Conservation (phyloP, 1,140 invertebrate genomes). For the Drosophila hydei region DNA sequence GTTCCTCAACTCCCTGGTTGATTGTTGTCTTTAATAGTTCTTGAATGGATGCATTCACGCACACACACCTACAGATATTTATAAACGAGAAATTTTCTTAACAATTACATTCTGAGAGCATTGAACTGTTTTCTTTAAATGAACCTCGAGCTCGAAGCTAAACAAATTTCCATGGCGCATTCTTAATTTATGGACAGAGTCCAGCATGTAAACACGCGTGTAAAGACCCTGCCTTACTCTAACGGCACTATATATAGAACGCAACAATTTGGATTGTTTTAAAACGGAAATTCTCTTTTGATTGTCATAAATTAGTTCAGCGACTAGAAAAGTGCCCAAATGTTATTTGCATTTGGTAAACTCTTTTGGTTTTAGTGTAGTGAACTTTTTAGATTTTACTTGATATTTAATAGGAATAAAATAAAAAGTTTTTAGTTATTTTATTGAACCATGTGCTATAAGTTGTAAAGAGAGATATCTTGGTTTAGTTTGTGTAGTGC, state of each 20-base stretch:
- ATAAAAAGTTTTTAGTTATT: no score
- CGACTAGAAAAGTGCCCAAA: neutral
- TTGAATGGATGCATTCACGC: neutral
- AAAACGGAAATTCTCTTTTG: slow-evolving; percentile 9
- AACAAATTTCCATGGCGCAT: slow-evolving; percentile 25
- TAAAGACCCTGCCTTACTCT: slow-evolving; percentile 10
- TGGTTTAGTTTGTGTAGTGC: no score
- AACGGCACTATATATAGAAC: slow-evolving; percentile 29
- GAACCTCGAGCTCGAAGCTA: slow-evolving; percentile 6
- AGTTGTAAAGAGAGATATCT: no score
- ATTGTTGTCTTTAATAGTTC: slow-evolving; percentile 21
- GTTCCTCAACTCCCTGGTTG: slow-evolving; percentile 7
- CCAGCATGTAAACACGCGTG: slow-evolving; percentile 20
- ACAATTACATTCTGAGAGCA: slow-evolving; percentile 32
- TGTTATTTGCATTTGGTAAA: neutral
- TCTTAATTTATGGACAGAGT: slow-evolving; percentile 40
- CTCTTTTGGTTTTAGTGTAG: neutral
- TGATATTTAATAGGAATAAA: no score
- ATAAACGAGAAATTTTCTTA: slow-evolving; percentile 13
- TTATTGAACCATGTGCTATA: no score
- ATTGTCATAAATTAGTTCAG: slow-evolving; percentile 23
- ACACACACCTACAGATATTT: slow-evolving; percentile 14
- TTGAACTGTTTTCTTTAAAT: slow-evolving; percentile 27
- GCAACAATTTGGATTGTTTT: neutral
- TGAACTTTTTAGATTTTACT: no score